phyloP scores from a whole-genome alignment of 2,888 invertebrate species.

The Minunthozetes semirufus region DNA sequence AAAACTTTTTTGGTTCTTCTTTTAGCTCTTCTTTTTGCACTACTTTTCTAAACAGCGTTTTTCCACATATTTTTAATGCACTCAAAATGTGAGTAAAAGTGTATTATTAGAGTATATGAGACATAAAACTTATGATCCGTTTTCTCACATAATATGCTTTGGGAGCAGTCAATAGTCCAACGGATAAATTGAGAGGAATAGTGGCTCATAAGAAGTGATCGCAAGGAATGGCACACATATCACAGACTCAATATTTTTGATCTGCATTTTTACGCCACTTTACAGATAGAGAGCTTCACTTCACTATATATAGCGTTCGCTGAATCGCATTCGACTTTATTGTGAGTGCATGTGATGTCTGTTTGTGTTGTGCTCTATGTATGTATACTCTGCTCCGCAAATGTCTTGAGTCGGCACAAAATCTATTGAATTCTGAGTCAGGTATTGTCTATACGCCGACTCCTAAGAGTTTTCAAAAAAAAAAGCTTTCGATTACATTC shows the following conservation, averaged over 20 bases:
- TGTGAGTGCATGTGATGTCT: neutral
- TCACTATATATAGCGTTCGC: neutral
- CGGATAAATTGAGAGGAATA: neutral
- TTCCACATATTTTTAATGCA: neutral
- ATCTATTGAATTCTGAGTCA: neutral
- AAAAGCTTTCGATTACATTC: neutral
- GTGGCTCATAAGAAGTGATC: neutral
- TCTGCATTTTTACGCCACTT: conserved; percentile 1
- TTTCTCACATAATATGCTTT: neutral
- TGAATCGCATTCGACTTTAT: neutral
- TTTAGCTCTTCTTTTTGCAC: neutral
- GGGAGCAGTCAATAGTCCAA: neutral
- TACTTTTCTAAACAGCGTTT: neutral
- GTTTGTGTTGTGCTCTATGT: no score
- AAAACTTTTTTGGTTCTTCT: conserved; percentile 3
- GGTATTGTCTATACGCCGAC: conserved; percentile 18
- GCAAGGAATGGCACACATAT: neutral
- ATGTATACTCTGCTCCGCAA: neutral
- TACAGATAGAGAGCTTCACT: conserved; percentile 1
- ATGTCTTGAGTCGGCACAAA: conserved; percentile 4
- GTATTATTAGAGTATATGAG: neutral
- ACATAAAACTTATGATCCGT: neutral
- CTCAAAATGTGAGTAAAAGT: no score
- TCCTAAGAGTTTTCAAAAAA: neutral
- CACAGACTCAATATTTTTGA: neutral